Base-by-base conservation (phyloP, 1,140 invertebrate species). In the Heliconius melpomene region DNA sequence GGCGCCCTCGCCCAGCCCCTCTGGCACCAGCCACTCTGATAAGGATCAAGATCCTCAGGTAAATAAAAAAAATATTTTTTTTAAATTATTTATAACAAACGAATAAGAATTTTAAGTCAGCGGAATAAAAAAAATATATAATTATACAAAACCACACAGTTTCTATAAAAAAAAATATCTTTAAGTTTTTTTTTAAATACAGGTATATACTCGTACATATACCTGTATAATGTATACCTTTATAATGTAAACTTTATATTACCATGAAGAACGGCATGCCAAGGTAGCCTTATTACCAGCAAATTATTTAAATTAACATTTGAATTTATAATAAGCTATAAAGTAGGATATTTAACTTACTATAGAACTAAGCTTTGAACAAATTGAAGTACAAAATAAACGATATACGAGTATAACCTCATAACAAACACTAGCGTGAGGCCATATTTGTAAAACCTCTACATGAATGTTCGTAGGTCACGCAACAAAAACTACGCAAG, bases 1-100 rank as follows among this genome's bases (percentile, higher is more conserved):
- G 74, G 94, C 89, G 57, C 95, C 88, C 81, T 96, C 89, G 2
- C 95, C 95, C 1, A 95, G 94, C 79, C 93, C 94, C 5, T 93
- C 95, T 29, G 95, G 95, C 52, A 95, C 95, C 77, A 95, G 95
- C 82, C 96, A 95, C 82, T 96, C 94, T 18, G 94, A 95, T 74
- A 95, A 95, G 83, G 94, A 95, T 73, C 94, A 95, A 86, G 94
- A 95, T 84, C 93, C 94, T 54, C 94, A 95, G 92, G 94, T 95
- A 88, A 74, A 54, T 11, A 38, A 29, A 77, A 26, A 29, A n/a
- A 23, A 36, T 32, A 32, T 32, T 11, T 71, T 7, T n/a, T 50
- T 75, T 52, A 7, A 29, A 36, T 7, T 36, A 36, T 36, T 36
- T 1, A 36, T 36, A 36, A 0, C 6, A 36, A 36, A 36, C 32